These are phyloP conservation scores for Chrysina gloriosa DNA, from an alignment of 2,888 invertebrate species.

Conservation along the genomic window DNA sequence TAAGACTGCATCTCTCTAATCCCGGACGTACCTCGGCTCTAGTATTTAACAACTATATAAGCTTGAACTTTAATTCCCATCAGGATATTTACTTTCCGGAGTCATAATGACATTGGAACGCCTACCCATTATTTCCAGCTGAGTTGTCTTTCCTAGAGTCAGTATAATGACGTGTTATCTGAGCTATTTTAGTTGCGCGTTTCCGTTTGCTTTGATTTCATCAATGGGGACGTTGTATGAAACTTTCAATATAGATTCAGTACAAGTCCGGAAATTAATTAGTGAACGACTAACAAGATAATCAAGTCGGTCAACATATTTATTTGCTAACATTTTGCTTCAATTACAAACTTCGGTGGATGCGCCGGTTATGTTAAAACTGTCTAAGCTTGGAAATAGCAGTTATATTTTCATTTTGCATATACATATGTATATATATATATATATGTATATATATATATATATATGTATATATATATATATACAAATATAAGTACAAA, in stretches of 20 bases:
- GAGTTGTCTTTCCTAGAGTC: constrained; percentile 19
- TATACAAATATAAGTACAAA: too few relatives aligned
- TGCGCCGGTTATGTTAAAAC: too few relatives aligned
- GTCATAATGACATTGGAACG: constrained; percentile 43
- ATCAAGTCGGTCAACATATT: too few relatives aligned
- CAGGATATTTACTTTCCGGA: constrained; percentile 46
- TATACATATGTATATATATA: too few relatives aligned
- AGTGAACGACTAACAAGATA: background rate
- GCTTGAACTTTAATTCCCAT: constrained; percentile 48
- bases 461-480: too few relatives aligned
- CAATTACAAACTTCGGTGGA: background rate
- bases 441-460: too few relatives aligned
- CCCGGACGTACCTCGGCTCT: constrained; percentile 1
- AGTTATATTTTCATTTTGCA: too few relatives aligned
- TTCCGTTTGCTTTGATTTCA: constrained; percentile 16
- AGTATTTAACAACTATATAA: constrained; percentile 47
- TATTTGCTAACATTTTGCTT: too few relatives aligned
- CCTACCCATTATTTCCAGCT: constrained; percentile 35
- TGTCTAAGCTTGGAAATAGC: too few relatives aligned
- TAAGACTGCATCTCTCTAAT: constrained; percentile 2
- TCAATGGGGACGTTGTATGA: background rate
- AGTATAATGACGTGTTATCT: constrained; percentile 25
- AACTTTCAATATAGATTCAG: background rate
- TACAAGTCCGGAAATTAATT: constrained; percentile 6
- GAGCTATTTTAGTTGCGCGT: constrained; percentile 27